Conservation (phyloP, 2,888 invertebrate species). For the Dasysyrphus tricinctus region DNA sequence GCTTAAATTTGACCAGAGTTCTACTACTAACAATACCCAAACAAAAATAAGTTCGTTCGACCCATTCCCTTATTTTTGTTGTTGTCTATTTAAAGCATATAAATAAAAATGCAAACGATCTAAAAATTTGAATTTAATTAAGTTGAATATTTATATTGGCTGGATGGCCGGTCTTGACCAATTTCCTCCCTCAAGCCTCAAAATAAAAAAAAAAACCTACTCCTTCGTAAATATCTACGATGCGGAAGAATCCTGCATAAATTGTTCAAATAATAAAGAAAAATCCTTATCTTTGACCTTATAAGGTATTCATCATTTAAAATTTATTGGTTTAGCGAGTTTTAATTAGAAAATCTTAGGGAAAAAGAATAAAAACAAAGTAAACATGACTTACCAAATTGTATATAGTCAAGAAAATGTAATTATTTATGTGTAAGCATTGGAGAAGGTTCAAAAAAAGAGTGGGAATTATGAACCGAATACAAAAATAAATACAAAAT, state of each 20-base stretch:
- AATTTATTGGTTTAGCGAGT: constrained; percentile 42
- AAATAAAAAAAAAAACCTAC: not conserved
- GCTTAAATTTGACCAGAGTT: not conserved
- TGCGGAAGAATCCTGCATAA: constrained; percentile 30
- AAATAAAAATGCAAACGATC: constrained; percentile 17
- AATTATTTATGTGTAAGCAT: constrained; percentile 10
- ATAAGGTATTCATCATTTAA: constrained; percentile 51
- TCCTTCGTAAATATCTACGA: constrained; percentile 22
- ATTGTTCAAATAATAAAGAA: constrained; percentile 20
- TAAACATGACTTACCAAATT: constrained; percentile 20
- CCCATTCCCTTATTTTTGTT: not conserved
- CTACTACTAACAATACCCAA: too few species aligned
- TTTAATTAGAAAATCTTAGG: constrained; percentile 46
- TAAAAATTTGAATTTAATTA: constrained; percentile 41
- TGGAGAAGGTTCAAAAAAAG: not conserved
- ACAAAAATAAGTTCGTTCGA: not conserved
- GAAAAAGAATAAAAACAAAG: constrained; percentile 17
- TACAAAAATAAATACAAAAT: not conserved
- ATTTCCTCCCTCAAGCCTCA: not conserved
- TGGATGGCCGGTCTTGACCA: not conserved
- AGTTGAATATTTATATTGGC: constrained; percentile 27
- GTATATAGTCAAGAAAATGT: constrained; percentile 29
- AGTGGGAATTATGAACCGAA: not conserved
- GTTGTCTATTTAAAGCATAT: not conserved
- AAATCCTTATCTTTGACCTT: constrained; percentile 42